Evolutionary conservation across 1,140 invertebrate genomes (phyloP).

Genomic region (Drosophila guanche): DNA sequence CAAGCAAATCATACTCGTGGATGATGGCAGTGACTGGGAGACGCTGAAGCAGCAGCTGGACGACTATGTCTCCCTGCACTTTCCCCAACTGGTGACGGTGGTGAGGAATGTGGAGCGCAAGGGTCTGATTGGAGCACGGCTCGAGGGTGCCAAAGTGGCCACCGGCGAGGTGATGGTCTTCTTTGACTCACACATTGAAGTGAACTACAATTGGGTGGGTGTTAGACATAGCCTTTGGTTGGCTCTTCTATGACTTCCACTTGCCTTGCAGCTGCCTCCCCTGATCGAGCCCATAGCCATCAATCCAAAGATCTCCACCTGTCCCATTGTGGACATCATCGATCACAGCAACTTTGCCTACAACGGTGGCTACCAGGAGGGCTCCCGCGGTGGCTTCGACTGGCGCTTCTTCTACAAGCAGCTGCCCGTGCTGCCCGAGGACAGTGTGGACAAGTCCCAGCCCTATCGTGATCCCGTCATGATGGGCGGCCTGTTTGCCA

Average conservation of each 20-base stretch:
- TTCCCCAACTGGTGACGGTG: slow-evolving; percentile 89
- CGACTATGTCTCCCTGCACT: slow-evolving; percentile 88
- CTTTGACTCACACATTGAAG: slow-evolving; percentile 97
- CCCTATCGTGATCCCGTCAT: slow-evolving; percentile 95
- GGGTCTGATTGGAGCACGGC: slow-evolving; percentile 93
- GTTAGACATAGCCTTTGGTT: not conserved
- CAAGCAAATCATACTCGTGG: slow-evolving; percentile 96
- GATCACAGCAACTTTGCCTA: slow-evolving; percentile 91
- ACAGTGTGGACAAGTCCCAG: slow-evolving; percentile 88
- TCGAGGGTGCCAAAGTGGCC: slow-evolving; percentile 93
- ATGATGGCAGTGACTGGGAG: slow-evolving; percentile 93
- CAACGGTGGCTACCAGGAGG: slow-evolving; percentile 89
- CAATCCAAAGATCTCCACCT: slow-evolving; percentile 90
- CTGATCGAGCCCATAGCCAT: slow-evolving; percentile 89
- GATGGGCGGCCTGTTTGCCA: slow-evolving; percentile 98
- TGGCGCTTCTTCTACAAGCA: slow-evolving; percentile 95
- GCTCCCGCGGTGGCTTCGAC: slow-evolving; percentile 92
- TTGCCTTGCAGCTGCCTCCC: slow-evolving; percentile 86
- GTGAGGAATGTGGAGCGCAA: slow-evolving; percentile 89
- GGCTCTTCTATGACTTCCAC: not conserved
- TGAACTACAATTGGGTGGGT: slow-evolving; percentile 90
- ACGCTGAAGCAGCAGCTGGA: slow-evolving; percentile 89
- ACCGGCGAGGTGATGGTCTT: slow-evolving; percentile 94
- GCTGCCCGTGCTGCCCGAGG: slow-evolving; percentile 89
- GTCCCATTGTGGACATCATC: slow-evolving; percentile 94